Conservation (phyloP, 92 coral and sea anemone genomes). For the Palythoa caribaeorum region DNA sequence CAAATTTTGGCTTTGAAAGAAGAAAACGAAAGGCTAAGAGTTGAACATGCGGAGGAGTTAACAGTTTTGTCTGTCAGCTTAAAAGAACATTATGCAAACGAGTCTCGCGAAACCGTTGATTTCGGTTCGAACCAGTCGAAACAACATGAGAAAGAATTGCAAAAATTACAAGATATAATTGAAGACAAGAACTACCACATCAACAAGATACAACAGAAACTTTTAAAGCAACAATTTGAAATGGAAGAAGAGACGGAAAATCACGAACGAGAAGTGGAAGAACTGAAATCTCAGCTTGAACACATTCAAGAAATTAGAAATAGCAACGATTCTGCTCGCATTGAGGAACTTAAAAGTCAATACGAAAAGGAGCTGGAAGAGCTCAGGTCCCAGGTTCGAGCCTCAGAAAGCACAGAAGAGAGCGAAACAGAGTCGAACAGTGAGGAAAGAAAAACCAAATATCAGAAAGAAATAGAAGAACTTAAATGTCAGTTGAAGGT, state of each 20-base stretch:
- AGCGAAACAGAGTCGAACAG: constrained; percentile 48
- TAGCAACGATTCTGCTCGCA: constrained; percentile 57
- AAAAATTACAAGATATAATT: constrained; percentile 71
- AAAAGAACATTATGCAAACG: constrained; percentile 75
- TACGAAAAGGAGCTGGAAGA: constrained; percentile 81
- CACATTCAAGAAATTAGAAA: constrained; percentile 64
- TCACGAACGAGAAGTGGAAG: constrained; percentile 83
- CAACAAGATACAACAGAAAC: constrained; percentile 79
- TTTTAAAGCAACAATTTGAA: constrained; percentile 82
- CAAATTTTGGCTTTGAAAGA: constrained; percentile 67
- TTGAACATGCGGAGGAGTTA: constrained; percentile 86
- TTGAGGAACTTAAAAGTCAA: constrained; percentile 57
- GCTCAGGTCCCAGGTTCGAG: constrained; percentile 67
- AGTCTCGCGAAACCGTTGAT: constrained; percentile 50
- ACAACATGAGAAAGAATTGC: constrained; percentile 77
- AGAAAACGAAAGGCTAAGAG: constrained; percentile 69
- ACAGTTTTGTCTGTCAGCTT: constrained; percentile 81
- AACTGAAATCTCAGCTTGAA: constrained; percentile 70
- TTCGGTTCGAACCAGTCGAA: constrained; percentile 43
- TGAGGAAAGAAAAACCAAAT: constrained; percentile 48
- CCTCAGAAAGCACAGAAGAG: constrained; percentile 59
- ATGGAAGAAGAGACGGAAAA: constrained; percentile 84
- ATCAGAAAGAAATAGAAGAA: constrained; percentile 63
- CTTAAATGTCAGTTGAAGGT: constrained; percentile 64
- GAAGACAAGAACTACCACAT: constrained; percentile 88